phyloP scores from a whole-genome alignment of 2,888 invertebrate genomes.

The Nephrotoma appendiculata region DNA sequence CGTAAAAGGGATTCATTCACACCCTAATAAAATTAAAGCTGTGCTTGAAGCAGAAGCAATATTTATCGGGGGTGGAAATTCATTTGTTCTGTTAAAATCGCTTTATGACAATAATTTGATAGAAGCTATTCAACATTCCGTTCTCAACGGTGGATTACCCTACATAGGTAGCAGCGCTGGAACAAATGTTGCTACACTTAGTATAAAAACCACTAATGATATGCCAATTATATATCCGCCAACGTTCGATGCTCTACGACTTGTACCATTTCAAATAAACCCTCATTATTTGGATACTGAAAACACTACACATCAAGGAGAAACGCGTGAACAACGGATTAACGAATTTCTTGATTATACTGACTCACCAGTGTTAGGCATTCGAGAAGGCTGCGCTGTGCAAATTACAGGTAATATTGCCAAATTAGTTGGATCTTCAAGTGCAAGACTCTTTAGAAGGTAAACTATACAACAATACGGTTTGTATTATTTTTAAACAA shows the following conservation, averaged over 20 bases:
- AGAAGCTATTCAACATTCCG: slow-evolving; percentile 43
- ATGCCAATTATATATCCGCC: slow-evolving; percentile 77
- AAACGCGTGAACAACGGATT: slow-evolving; percentile 62
- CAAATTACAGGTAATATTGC: slow-evolving; percentile 43
- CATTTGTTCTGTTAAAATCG: slow-evolving; percentile 54
- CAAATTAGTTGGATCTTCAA: slow-evolving; percentile 43
- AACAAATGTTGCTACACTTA: slow-evolving; percentile 66
- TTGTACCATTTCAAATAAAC: slow-evolving; percentile 74
- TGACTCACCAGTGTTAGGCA: slow-evolving; percentile 46
- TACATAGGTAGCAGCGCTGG: slow-evolving; percentile 74
- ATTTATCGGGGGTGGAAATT: slow-evolving; percentile 71
- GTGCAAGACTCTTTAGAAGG: slow-evolving; percentile 49
- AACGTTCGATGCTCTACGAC: slow-evolving; percentile 50
- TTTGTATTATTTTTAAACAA: slow-evolving; percentile 5
- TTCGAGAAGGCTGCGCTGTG: slow-evolving; percentile 56
- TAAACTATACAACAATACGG: slow-evolving; percentile 30
- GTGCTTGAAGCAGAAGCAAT: slow-evolving; percentile 49
- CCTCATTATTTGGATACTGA: slow-evolving; percentile 64
- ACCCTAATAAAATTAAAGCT: slow-evolving; percentile 38
- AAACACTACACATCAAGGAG: slow-evolving; percentile 51
- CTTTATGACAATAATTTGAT: slow-evolving; percentile 54
- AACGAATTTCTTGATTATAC: slow-evolving; percentile 48
- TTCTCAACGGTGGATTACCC: slow-evolving; percentile 45
- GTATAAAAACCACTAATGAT: slow-evolving; percentile 74
- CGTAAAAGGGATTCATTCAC: slow-evolving; percentile 50